These are phyloP conservation scores for Cephalopterus ornatus DNA, from an alignment of 2,113 vertebrate genomes.

Conservation along the genomic window DNA sequence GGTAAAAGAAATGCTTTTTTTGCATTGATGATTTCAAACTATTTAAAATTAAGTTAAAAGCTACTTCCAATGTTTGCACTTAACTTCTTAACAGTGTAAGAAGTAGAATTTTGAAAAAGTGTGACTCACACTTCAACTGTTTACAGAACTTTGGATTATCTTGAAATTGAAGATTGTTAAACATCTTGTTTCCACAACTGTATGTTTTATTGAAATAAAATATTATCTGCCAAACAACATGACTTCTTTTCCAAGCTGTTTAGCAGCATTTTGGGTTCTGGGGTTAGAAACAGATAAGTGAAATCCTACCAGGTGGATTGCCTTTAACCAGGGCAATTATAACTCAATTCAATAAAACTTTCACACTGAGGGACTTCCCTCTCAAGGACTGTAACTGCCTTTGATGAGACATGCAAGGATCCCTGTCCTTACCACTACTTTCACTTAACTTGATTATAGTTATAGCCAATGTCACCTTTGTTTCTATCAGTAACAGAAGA, in stretches of 20 bases:
- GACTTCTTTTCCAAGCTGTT: background rate
- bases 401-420: background rate
- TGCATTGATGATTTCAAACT: background rate
- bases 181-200: slow-evolving; percentile 12
- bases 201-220: slow-evolving; percentile 55
- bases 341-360: background rate
- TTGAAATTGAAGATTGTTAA: slow-evolving; percentile 4
- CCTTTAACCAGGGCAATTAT: background rate
- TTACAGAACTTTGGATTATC: slow-evolving; percentile 51
- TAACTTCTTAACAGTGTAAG: slow-evolving; percentile 39
- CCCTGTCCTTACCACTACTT: background rate
- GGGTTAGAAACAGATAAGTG: background rate
- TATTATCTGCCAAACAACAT: background rate
- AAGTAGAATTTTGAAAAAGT: slow-evolving; percentile 4
- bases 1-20: background rate
- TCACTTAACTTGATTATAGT: background rate
- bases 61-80: slow-evolving; percentile 49
- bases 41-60: background rate
- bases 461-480: background rate
- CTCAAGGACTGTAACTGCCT: background rate
- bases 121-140: slow-evolving; percentile 40
- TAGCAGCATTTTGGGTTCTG: background rate
- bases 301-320: background rate
- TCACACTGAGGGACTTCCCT: background rate
- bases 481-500: background rate